Evolutionary conservation across 2,113 vertebrate genomes (phyloP).

Genomic region (Megaceryle torquata): DNA sequence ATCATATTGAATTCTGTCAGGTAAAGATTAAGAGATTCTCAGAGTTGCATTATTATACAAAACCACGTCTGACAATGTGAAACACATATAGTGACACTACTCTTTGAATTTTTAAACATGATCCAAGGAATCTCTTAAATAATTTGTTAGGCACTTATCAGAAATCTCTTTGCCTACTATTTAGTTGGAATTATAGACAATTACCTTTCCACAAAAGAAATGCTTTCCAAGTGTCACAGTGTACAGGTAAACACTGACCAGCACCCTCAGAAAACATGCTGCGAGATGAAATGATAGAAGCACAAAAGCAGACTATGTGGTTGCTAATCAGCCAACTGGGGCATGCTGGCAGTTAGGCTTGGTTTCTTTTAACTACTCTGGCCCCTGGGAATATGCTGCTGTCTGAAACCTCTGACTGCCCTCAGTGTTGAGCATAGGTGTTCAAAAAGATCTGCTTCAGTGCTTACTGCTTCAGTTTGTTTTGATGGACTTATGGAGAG

Average conservation of each 20-base stretch:
- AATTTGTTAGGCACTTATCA: constrained; percentile 12
- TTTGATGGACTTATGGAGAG: constrained; percentile 12
- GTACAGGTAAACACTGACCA: constrained; percentile 35
- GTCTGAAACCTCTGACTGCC: constrained; percentile 24
- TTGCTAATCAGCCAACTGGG: constrained; percentile 2
- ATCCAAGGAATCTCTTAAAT: constrained; percentile 16
- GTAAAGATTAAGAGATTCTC: not conserved
- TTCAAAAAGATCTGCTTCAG: not conserved
- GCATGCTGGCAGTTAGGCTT: not conserved
- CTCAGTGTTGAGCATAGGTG: not conserved
- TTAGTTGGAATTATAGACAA: constrained; percentile 26
- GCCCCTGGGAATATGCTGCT: constrained; percentile 4
- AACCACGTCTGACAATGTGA: not conserved
- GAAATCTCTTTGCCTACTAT: not conserved
- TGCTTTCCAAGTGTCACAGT: constrained; percentile 4
- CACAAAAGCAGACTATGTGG: not conserved
- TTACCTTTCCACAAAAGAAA: constrained; percentile 27
- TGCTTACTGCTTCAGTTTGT: not conserved
- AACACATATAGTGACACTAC: not conserved
- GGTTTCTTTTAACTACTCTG: not conserved
- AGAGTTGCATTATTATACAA: not conserved
- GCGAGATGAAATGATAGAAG: not conserved
- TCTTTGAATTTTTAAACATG: constrained; percentile 1
- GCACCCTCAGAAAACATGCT: constrained; percentile 1
- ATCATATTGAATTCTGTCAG: not conserved